These are phyloP conservation scores for Plotosus lineatus DNA, from an alignment of 2,113 vertebrate genomes.

Conservation along the genomic window DNA sequence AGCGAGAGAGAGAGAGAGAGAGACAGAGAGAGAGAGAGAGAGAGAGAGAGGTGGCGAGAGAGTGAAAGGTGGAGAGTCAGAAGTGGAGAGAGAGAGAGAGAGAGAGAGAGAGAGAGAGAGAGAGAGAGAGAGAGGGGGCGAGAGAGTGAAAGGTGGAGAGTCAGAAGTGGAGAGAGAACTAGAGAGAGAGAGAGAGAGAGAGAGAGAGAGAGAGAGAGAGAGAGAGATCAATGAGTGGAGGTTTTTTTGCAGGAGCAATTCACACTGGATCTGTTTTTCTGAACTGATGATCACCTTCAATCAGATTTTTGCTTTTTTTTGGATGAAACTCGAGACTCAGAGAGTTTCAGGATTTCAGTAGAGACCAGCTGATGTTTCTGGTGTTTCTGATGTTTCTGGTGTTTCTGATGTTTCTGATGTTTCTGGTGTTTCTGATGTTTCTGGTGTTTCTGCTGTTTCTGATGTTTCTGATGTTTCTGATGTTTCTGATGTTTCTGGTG, in stretches of 20 bases:
- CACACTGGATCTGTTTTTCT: constrained; percentile 14
- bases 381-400: too few relatives aligned
- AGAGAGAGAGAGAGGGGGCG: not conserved
- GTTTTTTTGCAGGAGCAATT: constrained; percentile 9
- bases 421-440: too few relatives aligned
- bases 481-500: too few relatives aligned
- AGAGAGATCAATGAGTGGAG: not conserved
- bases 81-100: not conserved
- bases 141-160: too few relatives aligned
- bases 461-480: too few relatives aligned
- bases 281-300: not conserved
- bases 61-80: not conserved
- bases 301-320: not conserved
- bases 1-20: not conserved
- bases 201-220: not conserved
- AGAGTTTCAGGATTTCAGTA: not conserved
- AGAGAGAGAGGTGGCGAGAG: not conserved
- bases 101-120: not conserved
- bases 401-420: too few relatives aligned
- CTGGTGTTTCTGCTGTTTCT: too few relatives aligned
- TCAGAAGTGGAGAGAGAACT: too few relatives aligned
- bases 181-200: not conserved
- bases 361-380: not conserved
- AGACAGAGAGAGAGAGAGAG: not conserved
- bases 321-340: not conserved